Conservation (phyloP, 2,113 vertebrate species). For the Fulmarus glacialis region DNA sequence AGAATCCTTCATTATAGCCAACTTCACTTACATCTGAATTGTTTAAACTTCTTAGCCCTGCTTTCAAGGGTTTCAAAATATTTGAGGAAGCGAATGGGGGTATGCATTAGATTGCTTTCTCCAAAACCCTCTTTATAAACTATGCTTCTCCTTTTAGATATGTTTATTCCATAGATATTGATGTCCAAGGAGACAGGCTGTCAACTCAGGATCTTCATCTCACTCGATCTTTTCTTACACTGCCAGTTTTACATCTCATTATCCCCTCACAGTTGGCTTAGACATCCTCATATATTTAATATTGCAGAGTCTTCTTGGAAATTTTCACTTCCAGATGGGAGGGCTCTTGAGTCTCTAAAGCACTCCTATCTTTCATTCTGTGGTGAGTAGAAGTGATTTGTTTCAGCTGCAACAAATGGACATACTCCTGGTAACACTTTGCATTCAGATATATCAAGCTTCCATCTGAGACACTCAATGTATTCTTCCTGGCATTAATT, state of each 20-base stretch:
- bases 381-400: neutral
- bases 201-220: neutral
- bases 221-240: neutral
- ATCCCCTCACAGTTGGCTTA: neutral
- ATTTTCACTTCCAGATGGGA: neutral
- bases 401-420: neutral
- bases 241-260: neutral
- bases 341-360: neutral
- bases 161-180: neutral
- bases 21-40: neutral
- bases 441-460: neutral
- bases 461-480: neutral
- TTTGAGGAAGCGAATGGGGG: neutral
- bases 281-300: neutral
- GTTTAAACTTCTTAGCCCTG: neutral
- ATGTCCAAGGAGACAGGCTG: neutral
- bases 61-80: neutral
- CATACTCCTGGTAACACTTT: neutral
- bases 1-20: neutral
- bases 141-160: neutral
- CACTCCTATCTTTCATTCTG: neutral
- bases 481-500: neutral
- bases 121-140: neutral
- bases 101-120: neutral
- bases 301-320: neutral